Conservation (phyloP, 2,113 vertebrate species). For the Fulica atra region DNA sequence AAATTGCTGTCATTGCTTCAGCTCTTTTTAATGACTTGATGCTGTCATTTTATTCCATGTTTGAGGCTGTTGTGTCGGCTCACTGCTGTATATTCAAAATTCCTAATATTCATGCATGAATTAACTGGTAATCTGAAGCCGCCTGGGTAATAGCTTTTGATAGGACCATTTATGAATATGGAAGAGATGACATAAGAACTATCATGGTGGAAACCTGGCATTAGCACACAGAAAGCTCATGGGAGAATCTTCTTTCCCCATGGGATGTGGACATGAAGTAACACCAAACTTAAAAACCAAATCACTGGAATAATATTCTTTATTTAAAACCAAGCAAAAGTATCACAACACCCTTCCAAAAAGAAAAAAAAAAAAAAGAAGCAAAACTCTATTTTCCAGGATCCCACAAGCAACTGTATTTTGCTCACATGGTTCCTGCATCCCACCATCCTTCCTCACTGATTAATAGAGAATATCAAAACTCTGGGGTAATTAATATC, state of each 20-base stretch:
- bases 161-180: not conserved
- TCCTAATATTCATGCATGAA: not conserved
- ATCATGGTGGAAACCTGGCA: not conserved
- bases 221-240: not conserved
- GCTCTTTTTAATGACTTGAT: not conserved
- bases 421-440: not conserved
- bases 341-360: not conserved
- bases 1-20: slow-evolving; percentile 26
- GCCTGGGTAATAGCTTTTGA: not conserved
- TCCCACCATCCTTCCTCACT: not conserved
- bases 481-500: not conserved
- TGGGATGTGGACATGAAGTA: too few relatives aligned
- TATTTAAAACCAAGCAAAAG: not conserved
- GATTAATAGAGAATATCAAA: not conserved
- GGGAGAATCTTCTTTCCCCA: not conserved
- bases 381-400: not conserved
- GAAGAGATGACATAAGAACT: not conserved
- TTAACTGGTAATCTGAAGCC: not conserved
- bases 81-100: not conserved
- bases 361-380: too few relatives aligned
- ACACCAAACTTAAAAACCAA: not conserved
- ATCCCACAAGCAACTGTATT: not conserved
- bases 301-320: not conserved
- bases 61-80: slow-evolving; percentile 54
- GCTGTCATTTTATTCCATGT: slow-evolving; percentile 24